phyloP scores from a whole-genome alignment of 2,797 vertebrate species.

The Macropodus opercularis region DNA sequence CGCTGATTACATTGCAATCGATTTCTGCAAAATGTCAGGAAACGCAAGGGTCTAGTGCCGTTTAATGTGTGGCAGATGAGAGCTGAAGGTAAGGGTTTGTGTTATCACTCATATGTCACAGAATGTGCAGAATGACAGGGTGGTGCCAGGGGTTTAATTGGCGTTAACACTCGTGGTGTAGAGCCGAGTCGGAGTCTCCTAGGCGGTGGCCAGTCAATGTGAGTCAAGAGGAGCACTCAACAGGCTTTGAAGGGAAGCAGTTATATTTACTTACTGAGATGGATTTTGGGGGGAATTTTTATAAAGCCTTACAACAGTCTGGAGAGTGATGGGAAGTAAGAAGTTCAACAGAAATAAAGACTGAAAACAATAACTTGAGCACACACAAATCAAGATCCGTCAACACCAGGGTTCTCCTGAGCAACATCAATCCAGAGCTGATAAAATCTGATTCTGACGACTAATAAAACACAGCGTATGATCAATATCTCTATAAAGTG shows the following conservation, averaged over 20 bases:
- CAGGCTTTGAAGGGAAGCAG: conserved; percentile 69
- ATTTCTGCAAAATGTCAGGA: conserved; percentile 82
- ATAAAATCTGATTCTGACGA: conserved; percentile 64
- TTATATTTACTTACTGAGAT: conserved; percentile 71
- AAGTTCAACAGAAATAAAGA: conserved; percentile 54
- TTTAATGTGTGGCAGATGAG: conserved; percentile 77
- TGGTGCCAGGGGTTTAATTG: conserved; percentile 78
- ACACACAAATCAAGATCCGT: conserved; percentile 60
- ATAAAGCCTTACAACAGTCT: conserved; percentile 52
- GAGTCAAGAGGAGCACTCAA: conserved; percentile 69
- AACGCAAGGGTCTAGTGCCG: conserved; percentile 75
- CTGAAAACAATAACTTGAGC: conserved; percentile 60
- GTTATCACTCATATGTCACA: conserved; percentile 79
- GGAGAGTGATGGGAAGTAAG: conserved; percentile 45
- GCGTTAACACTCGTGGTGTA: conserved; percentile 68
- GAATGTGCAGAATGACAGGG: conserved; percentile 73
- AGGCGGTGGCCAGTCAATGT: conserved; percentile 71
- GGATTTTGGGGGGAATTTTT: conserved; percentile 42
- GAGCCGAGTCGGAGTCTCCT: conserved; percentile 54
- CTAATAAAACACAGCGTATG: conserved; percentile 65
- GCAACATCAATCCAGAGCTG: conserved; percentile 41
- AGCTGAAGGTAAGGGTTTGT: conserved; percentile 74
- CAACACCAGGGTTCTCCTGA: conserved; percentile 39
- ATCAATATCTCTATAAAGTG: conserved; percentile 70
- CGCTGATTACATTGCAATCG: conserved; percentile 82